These are phyloP conservation scores for Psilopsiagon aurifrons DNA, from an alignment of 2,113 vertebrate genomes.

Conservation along the genomic window DNA sequence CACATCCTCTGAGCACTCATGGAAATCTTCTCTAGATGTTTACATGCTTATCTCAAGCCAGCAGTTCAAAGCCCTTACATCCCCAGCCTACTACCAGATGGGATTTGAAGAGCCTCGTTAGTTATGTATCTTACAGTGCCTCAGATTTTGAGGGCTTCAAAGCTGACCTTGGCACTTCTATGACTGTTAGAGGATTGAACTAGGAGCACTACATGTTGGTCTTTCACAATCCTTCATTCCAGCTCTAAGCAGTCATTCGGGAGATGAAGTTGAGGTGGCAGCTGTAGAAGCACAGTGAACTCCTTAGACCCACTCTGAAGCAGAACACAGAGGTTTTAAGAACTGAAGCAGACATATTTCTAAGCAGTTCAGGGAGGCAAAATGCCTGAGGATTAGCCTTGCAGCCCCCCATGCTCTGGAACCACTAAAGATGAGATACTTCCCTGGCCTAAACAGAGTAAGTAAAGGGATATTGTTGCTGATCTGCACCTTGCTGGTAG, in stretches of 20 bases:
- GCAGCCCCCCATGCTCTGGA: background rate
- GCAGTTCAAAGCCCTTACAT: background rate
- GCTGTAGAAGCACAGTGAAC: background rate
- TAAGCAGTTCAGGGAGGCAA: background rate
- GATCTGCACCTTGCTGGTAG: background rate
- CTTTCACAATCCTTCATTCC: background rate
- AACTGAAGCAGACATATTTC: background rate
- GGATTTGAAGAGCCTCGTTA: background rate
- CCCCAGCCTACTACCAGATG: background rate
- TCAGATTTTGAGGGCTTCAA: background rate
- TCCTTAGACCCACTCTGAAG: background rate
- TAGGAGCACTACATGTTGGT: background rate
- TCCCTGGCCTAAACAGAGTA: background rate
- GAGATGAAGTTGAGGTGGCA: background rate
- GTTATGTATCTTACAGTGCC: background rate
- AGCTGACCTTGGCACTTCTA: background rate
- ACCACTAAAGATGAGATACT: background rate
- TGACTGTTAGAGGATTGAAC: background rate
- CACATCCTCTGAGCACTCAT: background rate
- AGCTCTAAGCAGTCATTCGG: background rate
- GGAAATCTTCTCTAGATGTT: background rate
- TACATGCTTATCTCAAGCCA: background rate
- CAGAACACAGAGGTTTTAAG: background rate
- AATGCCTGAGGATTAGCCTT: background rate
- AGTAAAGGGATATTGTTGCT: background rate